Conservation (phyloP, 2,888 invertebrate genomes). For the Microplitis manilae region DNA sequence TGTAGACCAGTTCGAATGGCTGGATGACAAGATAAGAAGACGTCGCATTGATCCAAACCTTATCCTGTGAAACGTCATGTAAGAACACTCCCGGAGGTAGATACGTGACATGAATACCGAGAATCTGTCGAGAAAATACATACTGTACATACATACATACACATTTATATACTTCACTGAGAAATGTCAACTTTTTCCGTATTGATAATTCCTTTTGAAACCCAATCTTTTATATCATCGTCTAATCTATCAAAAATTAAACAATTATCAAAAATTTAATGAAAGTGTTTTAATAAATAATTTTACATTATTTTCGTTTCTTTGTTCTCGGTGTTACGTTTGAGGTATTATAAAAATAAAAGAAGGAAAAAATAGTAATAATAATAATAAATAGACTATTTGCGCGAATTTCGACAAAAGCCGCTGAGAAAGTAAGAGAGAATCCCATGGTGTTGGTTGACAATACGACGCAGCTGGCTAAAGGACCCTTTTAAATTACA, state of each 20-base stretch:
- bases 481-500: conserved; percentile 46
- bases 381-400: conserved; percentile 11
- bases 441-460: conserved; percentile 31
- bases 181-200: conserved; percentile 26
- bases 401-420: conserved; percentile 15
- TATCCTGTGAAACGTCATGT: conserved; percentile 34
- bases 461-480: conserved; percentile 39
- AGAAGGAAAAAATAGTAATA: not conserved
- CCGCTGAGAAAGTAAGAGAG: conserved; percentile 25
- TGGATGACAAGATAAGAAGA: conserved; percentile 42
- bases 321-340: not conserved
- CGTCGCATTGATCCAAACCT: conserved; percentile 37
- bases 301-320: not conserved
- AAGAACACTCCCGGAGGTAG: conserved; percentile 31
- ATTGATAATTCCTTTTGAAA: not conserved
- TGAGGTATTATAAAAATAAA: not conserved
- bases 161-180: conserved; percentile 6
- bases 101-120: conserved; percentile 40
- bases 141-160: not conserved
- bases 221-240: not conserved
- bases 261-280: not conserved
- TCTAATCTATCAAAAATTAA: no score
- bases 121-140: conserved; percentile 23
- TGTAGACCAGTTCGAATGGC: not conserved
- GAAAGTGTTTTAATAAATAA: not conserved